Conservation (phyloP, 2,888 invertebrate species). For the Stenolophus ochropezus region DNA sequence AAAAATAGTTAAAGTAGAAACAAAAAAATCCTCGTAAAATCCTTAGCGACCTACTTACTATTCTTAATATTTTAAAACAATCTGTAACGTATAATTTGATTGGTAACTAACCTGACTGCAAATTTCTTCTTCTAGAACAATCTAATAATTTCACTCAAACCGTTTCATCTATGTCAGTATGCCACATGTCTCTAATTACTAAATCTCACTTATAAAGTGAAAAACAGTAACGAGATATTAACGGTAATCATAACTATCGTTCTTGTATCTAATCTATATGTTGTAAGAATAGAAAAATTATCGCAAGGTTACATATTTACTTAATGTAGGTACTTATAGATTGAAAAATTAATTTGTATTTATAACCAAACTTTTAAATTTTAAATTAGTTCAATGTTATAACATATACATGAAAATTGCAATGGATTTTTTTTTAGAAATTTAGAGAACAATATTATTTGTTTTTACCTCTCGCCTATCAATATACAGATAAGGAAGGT, state of each 20-base stretch:
- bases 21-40: no score
- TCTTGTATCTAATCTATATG: constrained; percentile 9
- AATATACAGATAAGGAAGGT: no score
- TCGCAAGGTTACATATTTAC: neutral
- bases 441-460: no score
- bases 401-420: no score
- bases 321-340: no score
- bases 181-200: constrained; percentile 1
- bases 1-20: no score
- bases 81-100: neutral
- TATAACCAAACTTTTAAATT: no score
- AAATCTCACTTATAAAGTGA: constrained; percentile 22
- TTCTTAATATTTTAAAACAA: neutral
- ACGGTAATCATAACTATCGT: constrained; percentile 18
- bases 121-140: constrained; percentile 15
- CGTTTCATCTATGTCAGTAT: constrained; percentile 34
- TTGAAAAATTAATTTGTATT: no score
- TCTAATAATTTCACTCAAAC: constrained; percentile 24
- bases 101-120: neutral
- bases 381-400: no score
- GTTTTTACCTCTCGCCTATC: no score
- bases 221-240: neutral
- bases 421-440: no score
- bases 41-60: no score
- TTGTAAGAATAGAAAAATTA: neutral